A percentile compares a stretch with the other conserved stretches of the same genome.
Evolutionary conservation across 64 coral and sea anemone species (phyloP).

Genomic region (Actinia equina): DNA sequence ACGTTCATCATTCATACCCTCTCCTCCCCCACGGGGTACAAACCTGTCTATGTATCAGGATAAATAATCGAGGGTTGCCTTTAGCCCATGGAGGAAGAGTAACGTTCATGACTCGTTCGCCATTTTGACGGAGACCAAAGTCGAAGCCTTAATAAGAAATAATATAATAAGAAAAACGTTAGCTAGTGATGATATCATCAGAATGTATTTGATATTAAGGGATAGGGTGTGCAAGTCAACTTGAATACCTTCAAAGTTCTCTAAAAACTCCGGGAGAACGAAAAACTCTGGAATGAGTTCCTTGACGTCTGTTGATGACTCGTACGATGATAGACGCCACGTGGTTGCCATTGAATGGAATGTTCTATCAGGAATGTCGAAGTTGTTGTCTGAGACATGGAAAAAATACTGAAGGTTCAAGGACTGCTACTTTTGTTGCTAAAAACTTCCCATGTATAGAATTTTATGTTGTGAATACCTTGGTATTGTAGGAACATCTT

Average conservation of each 20-base stretch:
- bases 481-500: constrained; percentile 95
- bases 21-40: neutral
- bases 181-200: neutral
- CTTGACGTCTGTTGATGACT: constrained; percentile 97
- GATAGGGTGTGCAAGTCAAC: too few species aligned
- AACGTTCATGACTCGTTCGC: constrained; percentile 83
- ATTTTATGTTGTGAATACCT: constrained; percentile 24
- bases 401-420: neutral
- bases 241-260: constrained; percentile 82
- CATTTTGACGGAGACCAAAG: constrained; percentile 90
- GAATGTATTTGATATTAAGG: neutral
- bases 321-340: constrained; percentile 89
- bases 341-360: constrained; percentile 96
- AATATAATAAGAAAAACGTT: neutral
- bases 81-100: constrained; percentile 79
- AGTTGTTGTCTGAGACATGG: constrained; percentile 55
- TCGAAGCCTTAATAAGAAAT: constrained; percentile 57
- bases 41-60: constrained; percentile 85
- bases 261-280: constrained; percentile 92
- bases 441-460: too few species aligned
- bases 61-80: constrained; percentile 65
- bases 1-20: constrained; percentile 89
- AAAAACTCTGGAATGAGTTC: constrained; percentile 98
- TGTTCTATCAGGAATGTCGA: constrained; percentile 96
- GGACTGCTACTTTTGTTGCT: too few species aligned